Percentiles rank a stretch among this genome's conserved stretches.
Conservation (phyloP, 1,140 invertebrate genomes). For the Phocides pigmalion region DNA sequence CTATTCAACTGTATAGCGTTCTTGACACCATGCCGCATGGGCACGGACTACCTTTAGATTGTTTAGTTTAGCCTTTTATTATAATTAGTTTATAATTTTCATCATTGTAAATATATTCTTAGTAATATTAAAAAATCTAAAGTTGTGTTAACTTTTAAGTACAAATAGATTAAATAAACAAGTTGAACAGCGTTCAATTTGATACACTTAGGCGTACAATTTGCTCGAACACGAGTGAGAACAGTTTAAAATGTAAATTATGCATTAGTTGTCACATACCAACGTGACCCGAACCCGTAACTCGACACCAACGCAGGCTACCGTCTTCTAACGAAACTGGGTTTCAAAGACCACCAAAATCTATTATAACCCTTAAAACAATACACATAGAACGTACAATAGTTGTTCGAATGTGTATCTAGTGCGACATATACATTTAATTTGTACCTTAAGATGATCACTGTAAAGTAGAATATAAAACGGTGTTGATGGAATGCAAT, state of each 20-base stretch:
- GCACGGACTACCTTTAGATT: no score
- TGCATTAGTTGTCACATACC: slow-evolving; percentile 43
- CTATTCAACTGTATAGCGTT: no score
- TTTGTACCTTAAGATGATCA: neutral
- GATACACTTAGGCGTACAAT: slow-evolving; percentile 30
- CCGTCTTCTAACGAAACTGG: slow-evolving; percentile 58
- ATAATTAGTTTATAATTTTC: no score
- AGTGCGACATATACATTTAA: neutral
- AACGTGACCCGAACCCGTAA: slow-evolving; percentile 59
- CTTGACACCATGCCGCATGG: no score
- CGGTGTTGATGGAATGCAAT: slow-evolving; percentile 43
- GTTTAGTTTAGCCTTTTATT: no score
- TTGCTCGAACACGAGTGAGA: slow-evolving; percentile 39
- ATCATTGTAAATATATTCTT: no score
- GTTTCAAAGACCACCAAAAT: slow-evolving; percentile 35
- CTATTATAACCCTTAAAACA: slow-evolving; percentile 37
- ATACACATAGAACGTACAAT: slow-evolving; percentile 29
- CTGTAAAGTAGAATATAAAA: slow-evolving; percentile 7
- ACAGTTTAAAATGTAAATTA: slow-evolving; percentile 49
- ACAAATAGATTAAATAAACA: no score
- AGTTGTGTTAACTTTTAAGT: no score
- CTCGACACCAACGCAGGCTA: slow-evolving; percentile 55
- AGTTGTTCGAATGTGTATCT: neutral
- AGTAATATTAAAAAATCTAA: no score
- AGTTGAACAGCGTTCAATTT: neutral